These are phyloP conservation scores for Gymnocephalus cernua DNA, from an alignment of 2,113 vertebrate species.

Conservation along the genomic window DNA sequence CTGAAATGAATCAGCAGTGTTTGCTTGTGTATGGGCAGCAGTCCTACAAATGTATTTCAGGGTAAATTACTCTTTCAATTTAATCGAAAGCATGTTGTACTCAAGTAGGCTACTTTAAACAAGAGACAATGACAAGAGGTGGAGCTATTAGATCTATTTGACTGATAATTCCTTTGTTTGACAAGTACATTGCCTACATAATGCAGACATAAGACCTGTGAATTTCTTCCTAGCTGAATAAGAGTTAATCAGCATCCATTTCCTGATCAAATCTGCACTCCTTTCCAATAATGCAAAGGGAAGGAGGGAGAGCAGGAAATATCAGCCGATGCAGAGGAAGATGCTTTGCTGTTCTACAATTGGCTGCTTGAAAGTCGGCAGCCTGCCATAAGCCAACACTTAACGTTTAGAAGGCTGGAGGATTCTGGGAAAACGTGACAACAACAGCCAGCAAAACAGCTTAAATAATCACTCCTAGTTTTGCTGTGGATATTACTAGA, in stretches of 20 bases:
- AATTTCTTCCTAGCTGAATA: constrained; percentile 21
- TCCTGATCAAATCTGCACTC: constrained; percentile 65
- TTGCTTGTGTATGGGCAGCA: not conserved
- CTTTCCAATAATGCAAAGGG: constrained; percentile 60
- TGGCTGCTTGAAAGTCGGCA: constrained; percentile 65
- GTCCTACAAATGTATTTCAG: constrained; percentile 2
- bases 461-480: constrained; percentile 49
- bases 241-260: constrained; percentile 45
- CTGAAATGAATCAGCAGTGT: not conserved
- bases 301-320: constrained; percentile 51
- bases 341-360: constrained; percentile 47
- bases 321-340: constrained; percentile 67
- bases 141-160: not conserved
- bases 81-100: constrained; percentile 19
- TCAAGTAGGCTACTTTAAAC: not conserved
- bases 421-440: constrained; percentile 78
- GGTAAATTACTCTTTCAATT: constrained; percentile 37
- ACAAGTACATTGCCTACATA: not conserved
- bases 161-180: constrained; percentile 12
- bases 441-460: constrained; percentile 52
- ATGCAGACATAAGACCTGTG: constrained; percentile 18
- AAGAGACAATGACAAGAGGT: not conserved
- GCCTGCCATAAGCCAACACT: constrained; percentile 65
- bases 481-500: constrained; percentile 65
- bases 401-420: constrained; percentile 51